phyloP scores from a whole-genome alignment of 2,113 vertebrate genomes.

The Ictidomys tridecemlineatus region DNA sequence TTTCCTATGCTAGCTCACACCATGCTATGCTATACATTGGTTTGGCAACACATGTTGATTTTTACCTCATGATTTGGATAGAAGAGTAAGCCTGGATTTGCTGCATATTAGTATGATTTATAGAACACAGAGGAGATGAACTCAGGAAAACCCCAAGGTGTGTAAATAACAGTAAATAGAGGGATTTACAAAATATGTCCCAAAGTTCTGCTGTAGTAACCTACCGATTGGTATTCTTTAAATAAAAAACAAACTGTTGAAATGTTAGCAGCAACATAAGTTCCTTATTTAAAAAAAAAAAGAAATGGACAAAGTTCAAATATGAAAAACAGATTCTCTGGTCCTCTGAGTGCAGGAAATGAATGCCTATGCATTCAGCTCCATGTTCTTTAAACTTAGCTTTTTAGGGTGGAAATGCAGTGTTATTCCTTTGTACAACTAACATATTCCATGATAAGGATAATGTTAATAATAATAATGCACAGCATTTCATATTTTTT shows the following conservation, averaged over 20 bases:
- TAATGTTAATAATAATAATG: neutral
- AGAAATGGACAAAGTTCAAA: neutral
- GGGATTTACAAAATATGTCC: constrained; percentile 1
- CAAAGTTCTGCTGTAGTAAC: constrained; percentile 25
- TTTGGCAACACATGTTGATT: constrained; percentile 34
- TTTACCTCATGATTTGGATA: constrained; percentile 37
- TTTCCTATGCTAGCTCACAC: constrained; percentile 33
- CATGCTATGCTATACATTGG: neutral
- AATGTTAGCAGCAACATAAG: neutral
- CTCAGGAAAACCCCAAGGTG: constrained; percentile 41
- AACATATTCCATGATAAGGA: neutral
- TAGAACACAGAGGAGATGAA: constrained; percentile 37
- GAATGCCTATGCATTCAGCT: neutral
- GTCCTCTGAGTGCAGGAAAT: neutral
- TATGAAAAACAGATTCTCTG: constrained; percentile 52
- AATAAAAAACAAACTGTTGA: constrained; percentile 12
- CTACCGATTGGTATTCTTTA: neutral
- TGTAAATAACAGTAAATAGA: constrained; percentile 37
- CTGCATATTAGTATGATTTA: constrained; percentile 55
- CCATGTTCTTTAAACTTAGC: neutral
- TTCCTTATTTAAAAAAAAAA: neutral
- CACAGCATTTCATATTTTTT: neutral
- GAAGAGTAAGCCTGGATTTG: neutral
- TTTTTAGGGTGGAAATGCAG: neutral
- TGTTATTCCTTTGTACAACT: neutral